A percentile compares a stretch with the other conserved stretches of the same genome.
These are phyloP conservation scores for Caenorhabditis parvicauda DNA, from an alignment of 2,888 invertebrate species.

Conservation along the genomic window DNA sequence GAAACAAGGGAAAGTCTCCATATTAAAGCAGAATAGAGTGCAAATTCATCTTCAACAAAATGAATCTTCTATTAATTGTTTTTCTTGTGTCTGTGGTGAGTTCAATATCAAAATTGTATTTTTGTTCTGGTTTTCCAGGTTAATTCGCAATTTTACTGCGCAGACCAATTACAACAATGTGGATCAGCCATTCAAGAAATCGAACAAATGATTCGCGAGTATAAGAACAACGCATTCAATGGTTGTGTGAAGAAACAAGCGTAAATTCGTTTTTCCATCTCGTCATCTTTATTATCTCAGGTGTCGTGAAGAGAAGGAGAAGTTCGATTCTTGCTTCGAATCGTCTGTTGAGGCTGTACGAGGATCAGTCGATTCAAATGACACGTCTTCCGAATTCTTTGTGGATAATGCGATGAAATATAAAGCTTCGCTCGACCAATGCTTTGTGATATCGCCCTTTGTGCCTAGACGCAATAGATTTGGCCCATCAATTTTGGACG, in stretches of 20 bases:
- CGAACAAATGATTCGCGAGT: constrained; percentile 35
- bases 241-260: constrained; percentile 43
- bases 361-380: constrained; percentile 1
- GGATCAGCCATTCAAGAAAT: constrained; percentile 49
- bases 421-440: constrained; percentile 30
- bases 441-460: constrained; percentile 34
- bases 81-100: too few relatives aligned
- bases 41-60: too few relatives aligned
- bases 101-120: too few relatives aligned
- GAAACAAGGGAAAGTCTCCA: too few relatives aligned
- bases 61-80: too few relatives aligned
- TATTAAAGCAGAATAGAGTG: too few relatives aligned
- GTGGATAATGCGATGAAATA: constrained; percentile 23
- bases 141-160: constrained; percentile 39
- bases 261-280: constrained; percentile 9
- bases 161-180: constrained; percentile 54
- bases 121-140: constrained; percentile 6
- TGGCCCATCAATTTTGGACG: constrained; percentile 36
- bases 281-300: constrained; percentile 22
- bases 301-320: constrained; percentile 49
- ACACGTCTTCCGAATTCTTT: constrained; percentile 12
- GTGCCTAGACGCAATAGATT: constrained; percentile 31
- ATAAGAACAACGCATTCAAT: constrained; percentile 48
- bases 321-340: constrained; percentile 54
- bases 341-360: constrained; percentile 37